phyloP scores from a whole-genome alignment of 2,888 invertebrate genomes.

The Anthrax anthrax region DNA sequence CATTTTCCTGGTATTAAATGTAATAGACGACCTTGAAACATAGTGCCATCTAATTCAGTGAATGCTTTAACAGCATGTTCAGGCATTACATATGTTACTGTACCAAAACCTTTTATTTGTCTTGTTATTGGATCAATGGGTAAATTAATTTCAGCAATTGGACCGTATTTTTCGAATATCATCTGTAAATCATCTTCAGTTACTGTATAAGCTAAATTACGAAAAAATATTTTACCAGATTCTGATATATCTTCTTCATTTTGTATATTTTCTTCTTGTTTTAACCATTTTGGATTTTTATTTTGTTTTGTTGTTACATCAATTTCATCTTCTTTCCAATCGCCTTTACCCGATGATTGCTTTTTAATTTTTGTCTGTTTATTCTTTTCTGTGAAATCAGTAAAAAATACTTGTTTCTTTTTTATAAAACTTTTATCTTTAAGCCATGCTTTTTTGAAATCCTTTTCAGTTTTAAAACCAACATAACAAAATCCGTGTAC shows the following conservation, averaged over 20 bases:
- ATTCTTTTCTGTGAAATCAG: constrained; percentile 37
- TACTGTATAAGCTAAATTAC: constrained; percentile 77
- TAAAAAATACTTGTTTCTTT: constrained; percentile 47
- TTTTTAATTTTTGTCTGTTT: constrained; percentile 25
- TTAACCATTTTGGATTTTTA: constrained; percentile 41
- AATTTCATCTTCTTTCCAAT: constrained; percentile 7
- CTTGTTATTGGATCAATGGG: constrained; percentile 74
- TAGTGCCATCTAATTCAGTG: constrained; percentile 74
- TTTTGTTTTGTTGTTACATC: constrained; percentile 14
- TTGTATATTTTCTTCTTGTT: constrained; percentile 46
- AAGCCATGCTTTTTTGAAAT: constrained; percentile 60
- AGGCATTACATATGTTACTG: constrained; percentile 83
- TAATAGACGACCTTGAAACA: constrained; percentile 81
- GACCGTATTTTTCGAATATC: constrained; percentile 75
- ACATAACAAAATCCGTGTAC: constrained; percentile 77
- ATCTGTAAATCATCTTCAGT: constrained; percentile 73
- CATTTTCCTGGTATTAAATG: constrained; percentile 81
- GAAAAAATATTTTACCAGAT: constrained; percentile 82
- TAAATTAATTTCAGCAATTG: constrained; percentile 71
- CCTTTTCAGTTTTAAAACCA: constrained; percentile 73
- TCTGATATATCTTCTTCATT: constrained; percentile 71
- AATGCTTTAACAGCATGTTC: constrained; percentile 89
- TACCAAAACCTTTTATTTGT: constrained; percentile 79
- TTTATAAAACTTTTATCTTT: constrained; percentile 76
- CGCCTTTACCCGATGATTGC: background rate